A percentile compares a stretch with the other conserved stretches of the same genome.
These are phyloP conservation scores for Cosmia pyralina DNA, from an alignment of 2,888 invertebrate genomes.

Conservation along the genomic window DNA sequence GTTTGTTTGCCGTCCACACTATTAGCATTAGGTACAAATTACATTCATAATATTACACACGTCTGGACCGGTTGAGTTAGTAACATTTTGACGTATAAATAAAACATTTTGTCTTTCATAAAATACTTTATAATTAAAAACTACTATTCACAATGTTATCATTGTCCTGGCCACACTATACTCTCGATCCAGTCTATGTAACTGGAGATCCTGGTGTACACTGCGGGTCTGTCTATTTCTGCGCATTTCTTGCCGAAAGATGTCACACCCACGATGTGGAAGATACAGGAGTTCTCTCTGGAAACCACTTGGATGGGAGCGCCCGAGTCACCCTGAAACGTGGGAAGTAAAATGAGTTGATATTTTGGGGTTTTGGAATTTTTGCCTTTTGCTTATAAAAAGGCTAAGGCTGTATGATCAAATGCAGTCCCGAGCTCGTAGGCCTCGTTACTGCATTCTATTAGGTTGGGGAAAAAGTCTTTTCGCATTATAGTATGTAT, in stretches of 20 bases:
- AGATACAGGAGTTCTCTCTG: constrained; percentile 89
- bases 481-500: too few species aligned
- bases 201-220: constrained; percentile 90
- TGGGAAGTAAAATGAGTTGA: background rate
- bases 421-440: too few species aligned
- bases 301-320: constrained; percentile 91
- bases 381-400: too few species aligned
- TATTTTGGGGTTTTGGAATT: background rate
- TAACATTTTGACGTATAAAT: background rate
- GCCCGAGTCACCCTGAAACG: constrained; percentile 93
- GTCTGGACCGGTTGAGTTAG: background rate
- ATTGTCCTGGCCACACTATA: constrained; percentile 88
- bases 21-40: too few species aligned
- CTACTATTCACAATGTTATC: constrained; percentile 5
- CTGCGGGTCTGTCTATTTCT: constrained; percentile 83
- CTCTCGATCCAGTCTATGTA: constrained; percentile 91
- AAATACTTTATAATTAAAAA: background rate
- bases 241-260: constrained; percentile 91
- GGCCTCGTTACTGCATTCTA: background rate
- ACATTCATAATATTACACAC: too few species aligned
- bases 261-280: constrained; percentile 90
- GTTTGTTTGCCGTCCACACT: too few species aligned
- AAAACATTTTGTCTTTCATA: background rate
- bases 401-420: background rate
- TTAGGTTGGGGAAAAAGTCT: too few species aligned